Evolutionary conservation across 2,888 invertebrate genomes (phyloP), one percentile per base, ranked within the genome.

Genomic region (Sphaeridia pumilis): DNA sequence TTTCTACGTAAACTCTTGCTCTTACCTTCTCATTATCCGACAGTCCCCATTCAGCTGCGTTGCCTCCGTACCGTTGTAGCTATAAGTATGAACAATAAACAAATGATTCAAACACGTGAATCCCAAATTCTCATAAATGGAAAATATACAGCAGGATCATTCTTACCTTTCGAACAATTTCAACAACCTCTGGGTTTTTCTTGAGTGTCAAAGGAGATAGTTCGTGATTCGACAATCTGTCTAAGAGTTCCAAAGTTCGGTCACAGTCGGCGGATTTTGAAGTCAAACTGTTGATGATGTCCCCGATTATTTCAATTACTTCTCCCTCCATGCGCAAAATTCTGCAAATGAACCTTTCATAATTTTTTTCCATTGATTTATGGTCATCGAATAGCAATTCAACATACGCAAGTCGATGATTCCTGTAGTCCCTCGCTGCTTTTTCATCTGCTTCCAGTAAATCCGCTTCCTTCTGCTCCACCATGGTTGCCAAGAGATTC

Each of bases 1-100:
- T n/a, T n/a, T n/a, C n/a, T n/a, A n/a, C n/a, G n/a, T n/a, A n/a
- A n/a, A n/a, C n/a, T n/a, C n/a, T n/a, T n/a, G n/a, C n/a, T n/a
- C 49, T 52, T 52, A 76, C 71, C 47, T 78, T 76, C 58, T 82
- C 81, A 28, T 78, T 78, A 1, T 73, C 74, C 2, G 69, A 71
- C 56, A 81, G 73, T 61, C 81, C 80, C 87, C 87, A 87, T 17
- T 80, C 77, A 4, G 78, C 76, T 2, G 81, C 72, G 70, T 87
- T 87, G 5, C 88, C 88, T 35, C 87, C 80, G 69, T 88, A 89
- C n/a, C n/a, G n/a, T n/a, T n/a, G n/a, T n/a, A n/a, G n/a, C n/a
- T n/a, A n/a, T n/a, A n/a, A n/a, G n/a, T n/a, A n/a, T n/a, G n/a
- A n/a, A n/a, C n/a, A n/a, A n/a, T n/a, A n/a, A n/a, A n/a, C n/a